Percentiles rank a stretch among this genome's conserved stretches.
phyloP scores from a whole-genome alignment of 2,888 invertebrate genomes.

The Cylloceria caligata region DNA sequence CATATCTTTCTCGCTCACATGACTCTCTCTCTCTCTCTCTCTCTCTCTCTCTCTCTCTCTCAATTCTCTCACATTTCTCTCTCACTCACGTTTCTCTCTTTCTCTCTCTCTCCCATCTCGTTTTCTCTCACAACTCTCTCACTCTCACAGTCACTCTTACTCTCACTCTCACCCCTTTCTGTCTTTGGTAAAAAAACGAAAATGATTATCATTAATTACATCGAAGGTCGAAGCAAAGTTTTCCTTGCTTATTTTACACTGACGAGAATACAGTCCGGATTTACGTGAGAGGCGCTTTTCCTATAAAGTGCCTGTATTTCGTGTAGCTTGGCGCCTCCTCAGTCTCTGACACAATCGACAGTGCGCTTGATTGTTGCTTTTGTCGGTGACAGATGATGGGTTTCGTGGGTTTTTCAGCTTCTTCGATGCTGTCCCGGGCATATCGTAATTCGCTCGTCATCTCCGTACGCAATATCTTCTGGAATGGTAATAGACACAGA shows the following conservation, averaged over 20 bases:
- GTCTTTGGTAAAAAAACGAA: constrained; percentile 7
- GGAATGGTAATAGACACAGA: constrained; percentile 74
- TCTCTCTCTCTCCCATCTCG: neutral
- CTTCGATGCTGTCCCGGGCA: constrained; percentile 88
- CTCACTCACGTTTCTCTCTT: neutral
- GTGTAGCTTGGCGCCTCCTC: constrained; percentile 73
- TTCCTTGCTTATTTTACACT: constrained; percentile 14
- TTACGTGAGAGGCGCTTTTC: constrained; percentile 78
- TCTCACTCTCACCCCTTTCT: too few relatives aligned
- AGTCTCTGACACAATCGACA: constrained; percentile 77
- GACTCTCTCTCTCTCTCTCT: neutral
- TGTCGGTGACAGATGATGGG: constrained; percentile 71
- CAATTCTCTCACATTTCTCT: too few relatives aligned
- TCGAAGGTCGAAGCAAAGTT: constrained; percentile 22
- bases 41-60: neutral
- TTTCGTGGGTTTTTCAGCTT: constrained; percentile 73
- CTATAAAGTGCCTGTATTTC: constrained; percentile 79
- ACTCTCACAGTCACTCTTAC: neutral
- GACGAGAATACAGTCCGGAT: constrained; percentile 27
- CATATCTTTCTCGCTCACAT: constrained; percentile 6
- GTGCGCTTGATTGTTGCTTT: constrained; percentile 73
- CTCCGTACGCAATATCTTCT: constrained; percentile 91
- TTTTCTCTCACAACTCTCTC: constrained; percentile 17
- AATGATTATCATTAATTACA: constrained; percentile 10
- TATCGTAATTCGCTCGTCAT: constrained; percentile 90